A percentile compares a stretch with the other conserved stretches of the same genome.
Conservation (phyloP, 35 echinoderm and acorn worm genomes). For the Strongylocentrotus purpuratus region DNA sequence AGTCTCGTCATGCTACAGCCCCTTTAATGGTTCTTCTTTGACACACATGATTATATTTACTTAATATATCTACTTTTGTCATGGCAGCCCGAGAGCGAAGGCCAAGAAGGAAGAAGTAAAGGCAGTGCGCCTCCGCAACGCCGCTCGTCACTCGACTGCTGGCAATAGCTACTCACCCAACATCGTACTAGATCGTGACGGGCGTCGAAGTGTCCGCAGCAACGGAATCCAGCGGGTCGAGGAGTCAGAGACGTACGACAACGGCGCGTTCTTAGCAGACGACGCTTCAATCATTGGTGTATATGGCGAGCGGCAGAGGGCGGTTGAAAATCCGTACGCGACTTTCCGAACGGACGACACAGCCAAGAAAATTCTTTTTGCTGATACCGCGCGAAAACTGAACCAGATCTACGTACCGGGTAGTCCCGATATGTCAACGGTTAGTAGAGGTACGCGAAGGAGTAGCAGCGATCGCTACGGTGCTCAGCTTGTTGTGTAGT, state of each 20-base stretch:
- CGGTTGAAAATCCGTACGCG: slow-evolving; percentile 11
- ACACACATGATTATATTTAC: too few relatives aligned
- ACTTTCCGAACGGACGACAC: not conserved
- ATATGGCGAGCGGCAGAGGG: not conserved
- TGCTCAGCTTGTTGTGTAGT: not conserved
- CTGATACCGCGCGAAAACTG: slow-evolving; percentile 7
- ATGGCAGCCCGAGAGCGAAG: not conserved
- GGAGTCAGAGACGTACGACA: not conserved
- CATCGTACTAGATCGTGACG: not conserved
- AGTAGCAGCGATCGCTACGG: not conserved
- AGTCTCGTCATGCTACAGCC: too few relatives aligned
- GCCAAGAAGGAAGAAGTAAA: not conserved
- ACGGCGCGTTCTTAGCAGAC: not conserved
- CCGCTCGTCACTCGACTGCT: not conserved
- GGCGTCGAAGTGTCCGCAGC: not conserved
- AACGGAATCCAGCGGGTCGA: not conserved
- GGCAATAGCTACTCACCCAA: not conserved
- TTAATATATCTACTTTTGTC: too few relatives aligned
- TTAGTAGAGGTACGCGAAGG: not conserved
- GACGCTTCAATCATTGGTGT: not conserved
- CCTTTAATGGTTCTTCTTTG: too few relatives aligned
- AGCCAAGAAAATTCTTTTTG: not conserved
- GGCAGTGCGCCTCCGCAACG: not conserved
- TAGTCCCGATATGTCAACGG: not conserved
- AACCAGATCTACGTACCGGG: slow-evolving; percentile 14